phyloP scores from a whole-genome alignment of 2,113 vertebrate genomes.

The Ursus arctos region DNA sequence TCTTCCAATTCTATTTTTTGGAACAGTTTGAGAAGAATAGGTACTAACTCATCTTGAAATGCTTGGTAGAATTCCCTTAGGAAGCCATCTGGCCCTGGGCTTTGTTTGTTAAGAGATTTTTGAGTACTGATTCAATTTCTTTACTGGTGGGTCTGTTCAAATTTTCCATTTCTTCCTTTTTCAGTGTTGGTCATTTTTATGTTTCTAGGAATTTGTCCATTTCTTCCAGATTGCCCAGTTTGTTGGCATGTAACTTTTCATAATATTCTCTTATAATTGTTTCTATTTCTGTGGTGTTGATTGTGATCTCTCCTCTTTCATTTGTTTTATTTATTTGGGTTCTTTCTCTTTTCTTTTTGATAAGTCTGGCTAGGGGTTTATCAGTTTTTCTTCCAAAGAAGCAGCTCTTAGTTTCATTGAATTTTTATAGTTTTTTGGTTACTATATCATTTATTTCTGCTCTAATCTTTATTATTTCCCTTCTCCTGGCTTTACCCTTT shows the following conservation, averaged over 20 bases:
- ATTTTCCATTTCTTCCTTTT: not conserved
- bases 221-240: not conserved
- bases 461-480: not conserved
- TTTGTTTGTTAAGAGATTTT: not conserved
- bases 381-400: not conserved
- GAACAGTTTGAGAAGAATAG: not conserved
- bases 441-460: not conserved
- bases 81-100: not conserved
- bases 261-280: not conserved
- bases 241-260: not conserved
- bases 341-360: not conserved
- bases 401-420: not conserved
- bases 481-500: not conserved
- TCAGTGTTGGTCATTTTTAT: not conserved
- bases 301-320: not conserved
- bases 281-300: not conserved
- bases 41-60: not conserved
- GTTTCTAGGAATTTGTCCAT: not conserved
- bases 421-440: not conserved
- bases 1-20: not conserved
- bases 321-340: not conserved
- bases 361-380: not conserved
- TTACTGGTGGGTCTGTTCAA: not conserved
- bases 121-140: not conserved
- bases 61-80: not conserved